phyloP scores from a whole-genome alignment of 2,113 vertebrate species.

The Poecile atricapillus region DNA sequence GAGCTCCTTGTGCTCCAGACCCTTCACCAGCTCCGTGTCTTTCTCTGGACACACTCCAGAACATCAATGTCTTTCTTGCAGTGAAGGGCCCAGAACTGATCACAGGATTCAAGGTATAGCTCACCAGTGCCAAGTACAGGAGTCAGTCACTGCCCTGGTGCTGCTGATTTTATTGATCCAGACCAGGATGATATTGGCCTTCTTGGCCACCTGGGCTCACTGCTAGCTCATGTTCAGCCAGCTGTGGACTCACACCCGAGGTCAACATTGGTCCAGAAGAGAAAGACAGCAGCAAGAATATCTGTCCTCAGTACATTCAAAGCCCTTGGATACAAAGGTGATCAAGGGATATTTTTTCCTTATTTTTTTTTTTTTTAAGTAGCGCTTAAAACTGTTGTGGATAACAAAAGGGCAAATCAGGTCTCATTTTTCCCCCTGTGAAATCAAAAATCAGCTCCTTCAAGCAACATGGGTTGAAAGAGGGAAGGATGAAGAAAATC shows the following conservation, averaged over 20 bases:
- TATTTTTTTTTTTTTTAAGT: no score
- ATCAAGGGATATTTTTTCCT: not conserved
- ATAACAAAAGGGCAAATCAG: not conserved
- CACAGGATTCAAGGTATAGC: not conserved
- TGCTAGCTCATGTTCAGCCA: not conserved
- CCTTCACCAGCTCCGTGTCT: not conserved
- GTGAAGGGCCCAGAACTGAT: not conserved
- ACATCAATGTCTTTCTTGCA: not conserved
- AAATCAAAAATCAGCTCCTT: not conserved
- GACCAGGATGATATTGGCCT: not conserved
- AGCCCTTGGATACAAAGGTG: not conserved
- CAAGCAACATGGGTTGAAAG: not conserved
- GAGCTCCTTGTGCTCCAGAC: not conserved
- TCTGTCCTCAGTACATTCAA: not conserved
- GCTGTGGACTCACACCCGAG: rapidly evolving
- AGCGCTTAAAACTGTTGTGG: not conserved
- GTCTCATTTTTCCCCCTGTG: not conserved
- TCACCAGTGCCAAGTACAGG: not conserved
- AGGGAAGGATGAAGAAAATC: not conserved
- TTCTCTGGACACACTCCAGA: not conserved
- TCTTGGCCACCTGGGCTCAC: not conserved
- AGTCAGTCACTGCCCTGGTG: not conserved
- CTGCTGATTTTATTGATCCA: not conserved
- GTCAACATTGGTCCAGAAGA: not conserved
- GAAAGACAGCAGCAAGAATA: not conserved